Percentiles rank a stretch among this genome's conserved stretches.
These are phyloP conservation scores for Tetragnatha versicolor DNA, from an alignment of 1,140 invertebrate genomes.

Conservation along the genomic window DNA sequence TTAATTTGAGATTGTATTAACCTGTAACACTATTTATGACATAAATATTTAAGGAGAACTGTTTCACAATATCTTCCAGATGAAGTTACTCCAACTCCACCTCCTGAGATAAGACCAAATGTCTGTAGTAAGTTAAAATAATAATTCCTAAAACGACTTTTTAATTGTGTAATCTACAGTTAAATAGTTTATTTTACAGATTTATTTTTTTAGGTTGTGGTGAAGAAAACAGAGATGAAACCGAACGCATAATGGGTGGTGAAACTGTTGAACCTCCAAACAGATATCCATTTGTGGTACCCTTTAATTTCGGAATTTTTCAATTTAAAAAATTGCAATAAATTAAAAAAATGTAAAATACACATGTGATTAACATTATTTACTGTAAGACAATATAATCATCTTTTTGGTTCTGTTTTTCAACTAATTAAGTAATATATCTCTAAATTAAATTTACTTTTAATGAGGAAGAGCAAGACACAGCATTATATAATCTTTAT, in stretches of 20 bases:
- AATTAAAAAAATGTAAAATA: too few species aligned
- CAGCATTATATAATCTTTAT: too few species aligned
- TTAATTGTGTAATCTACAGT: too few species aligned
- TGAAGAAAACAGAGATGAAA: slow-evolving; percentile 18
- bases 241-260: slow-evolving; percentile 21
- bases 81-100: slow-evolving; percentile 2
- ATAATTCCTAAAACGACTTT: background rate
- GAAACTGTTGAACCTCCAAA: slow-evolving; percentile 16
- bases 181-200: background rate
- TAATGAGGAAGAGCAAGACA: too few species aligned
- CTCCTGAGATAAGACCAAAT: slow-evolving; percentile 1
- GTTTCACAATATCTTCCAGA: background rate
- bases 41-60: too few species aligned
- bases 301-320: background rate
- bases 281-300: slow-evolving; percentile 31
- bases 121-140: slow-evolving; percentile 19
- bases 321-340: background rate
- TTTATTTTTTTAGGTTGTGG: slow-evolving; percentile 17
- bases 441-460: too few species aligned
- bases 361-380: too few species aligned
- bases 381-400: too few species aligned
- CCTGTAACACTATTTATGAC: too few species aligned
- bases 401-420: too few species aligned
- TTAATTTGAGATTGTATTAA: too few species aligned
- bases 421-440: too few species aligned